Base-by-base conservation (phyloP, 2,113 vertebrate species). In the Theristicus caerulescens region DNA sequence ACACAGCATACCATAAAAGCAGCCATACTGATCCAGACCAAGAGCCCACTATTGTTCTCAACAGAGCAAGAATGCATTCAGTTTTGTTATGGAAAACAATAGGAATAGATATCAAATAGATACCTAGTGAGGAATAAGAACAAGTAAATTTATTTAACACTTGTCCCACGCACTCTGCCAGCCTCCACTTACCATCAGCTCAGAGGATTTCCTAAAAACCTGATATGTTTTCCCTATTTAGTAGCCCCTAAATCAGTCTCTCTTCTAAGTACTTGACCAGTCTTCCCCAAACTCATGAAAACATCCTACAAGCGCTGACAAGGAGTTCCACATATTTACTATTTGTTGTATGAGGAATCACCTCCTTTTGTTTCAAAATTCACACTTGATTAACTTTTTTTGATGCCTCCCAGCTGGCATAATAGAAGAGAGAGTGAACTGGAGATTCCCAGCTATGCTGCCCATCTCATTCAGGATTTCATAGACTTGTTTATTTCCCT, bases 91-190 rank as follows among this genome's bases (percentile, higher is more conserved):
- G 32, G n/a, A 82, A 74, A 90, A 25, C n/a, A 58, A 36, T 0
- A 66, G 13, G 66, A 84, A 61, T 0, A 72, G 47, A 65, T 27
- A 59, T 34, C 31, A 90, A 62, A 47, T 1, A 85, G 40, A 44
- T 9, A 66, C 21, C 40, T 7, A 31, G 13, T 0, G 0, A 84
- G 49, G 51, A 70, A 5, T 21, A 27, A 1, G 0, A 81, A 66
- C 18, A 76, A 16, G 26, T 11, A 83, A 72, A 86, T 24, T 24
- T 34, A 0, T 2, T 13, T 2, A 36, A 66, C 0, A 0, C 27
- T 54, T 67, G 38, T 32, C 29, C 58, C 32, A 82, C 0, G 0
- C 29, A 12, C 15, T 70, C 55, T 55, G 22, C 29, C 58, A 96
- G 42, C 18, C 17, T 79, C 29, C 7, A 17, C 8, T 47, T 54